Evolutionary conservation across 2,888 invertebrate species (phyloP), one percentile per base, ranked within the genome.

Genomic region (Zaprionus obscuricornis): DNA sequence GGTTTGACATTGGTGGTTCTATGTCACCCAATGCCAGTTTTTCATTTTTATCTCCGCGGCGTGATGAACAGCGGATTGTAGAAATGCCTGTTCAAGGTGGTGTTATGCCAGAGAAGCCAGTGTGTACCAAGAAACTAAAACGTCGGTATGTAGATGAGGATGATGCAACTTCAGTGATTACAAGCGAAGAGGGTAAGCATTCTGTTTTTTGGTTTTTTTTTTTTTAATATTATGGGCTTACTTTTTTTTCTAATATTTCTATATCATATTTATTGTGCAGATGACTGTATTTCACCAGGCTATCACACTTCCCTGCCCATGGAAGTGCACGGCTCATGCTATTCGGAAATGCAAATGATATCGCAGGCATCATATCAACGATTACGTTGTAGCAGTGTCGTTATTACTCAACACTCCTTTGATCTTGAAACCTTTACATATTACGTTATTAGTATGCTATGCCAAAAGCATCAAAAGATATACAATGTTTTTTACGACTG

Each of bases 281-380:
- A 90, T 54, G 90, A 90, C 59, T 90, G 90, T 52, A 90, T 90
- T 40, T 90, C 90, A 0, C 90, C 90, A 0, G 90, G 90, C 6
- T 90, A 90, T 54, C 90, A 90, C 37, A 90, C 90, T 1, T 90
- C 90, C 3, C 70, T 90, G 33, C 90, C 90, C 2, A 85, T 90
- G 82, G 90, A 90, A 60, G 90, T 90, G 0, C 90, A 90, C 39
- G 90, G 90, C 3, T 89, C 90, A 0, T 90, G 90, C 51, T 90
- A 90, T 59, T 90, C 90, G 1, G 90, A 90, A 59, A 90, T 90
- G 90, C 90, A 90, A 85, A 90, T 90, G 90, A 89, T 90, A 55
- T 90, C 90, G 2, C 89, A 90, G 31, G 84, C 87, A 10, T 89
- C 90, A 1, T 90, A 88, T 57, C 89, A 90, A 42, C 87, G 89